Percentiles rank a stretch among this genome's conserved stretches.
Conservation (phyloP, 2,888 invertebrate genomes). For the Temnothorax unifasciatus region DNA sequence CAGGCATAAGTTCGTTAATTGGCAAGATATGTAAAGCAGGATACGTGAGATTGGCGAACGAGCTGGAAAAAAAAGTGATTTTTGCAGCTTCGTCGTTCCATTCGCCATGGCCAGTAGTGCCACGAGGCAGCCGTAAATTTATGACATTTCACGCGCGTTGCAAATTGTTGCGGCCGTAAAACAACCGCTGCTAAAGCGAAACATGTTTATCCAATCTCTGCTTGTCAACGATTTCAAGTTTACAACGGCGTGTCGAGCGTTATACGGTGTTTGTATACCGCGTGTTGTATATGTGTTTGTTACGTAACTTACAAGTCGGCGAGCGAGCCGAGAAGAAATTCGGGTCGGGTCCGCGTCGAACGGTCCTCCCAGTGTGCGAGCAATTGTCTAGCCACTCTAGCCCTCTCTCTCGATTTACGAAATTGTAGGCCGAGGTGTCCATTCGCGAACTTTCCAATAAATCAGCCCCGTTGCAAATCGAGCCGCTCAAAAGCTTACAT, state of each 20-base stretch:
- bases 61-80: neutral
- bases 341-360: neutral
- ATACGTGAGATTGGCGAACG: neutral
- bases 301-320: conserved; percentile 17
- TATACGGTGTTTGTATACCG: neutral
- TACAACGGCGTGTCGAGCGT: neutral
- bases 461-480: conserved; percentile 55
- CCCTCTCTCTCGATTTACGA: conserved; percentile 56
- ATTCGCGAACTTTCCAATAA: conserved; percentile 54
- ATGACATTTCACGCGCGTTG: conserved; percentile 17
- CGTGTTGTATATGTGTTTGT: neutral
- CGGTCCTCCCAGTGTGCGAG: neutral
- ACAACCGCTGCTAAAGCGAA: conserved; percentile 2
- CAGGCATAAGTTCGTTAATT: conserved; percentile 4
- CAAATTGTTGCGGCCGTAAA: conserved; percentile 30
- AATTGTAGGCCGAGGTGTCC: conserved; percentile 47
- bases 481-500: conserved; percentile 55
- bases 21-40: conserved; percentile 4
- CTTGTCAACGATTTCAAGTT: conserved; percentile 22
- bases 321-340: conserved; percentile 29
- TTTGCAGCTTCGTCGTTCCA: neutral
- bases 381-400: conserved; percentile 42
- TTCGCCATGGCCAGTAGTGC: neutral
- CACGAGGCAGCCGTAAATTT: neutral
- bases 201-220: neutral